Evolutionary conservation across 1,140 invertebrate genomes (phyloP).

Genomic region (Brachionus koreanus): DNA sequence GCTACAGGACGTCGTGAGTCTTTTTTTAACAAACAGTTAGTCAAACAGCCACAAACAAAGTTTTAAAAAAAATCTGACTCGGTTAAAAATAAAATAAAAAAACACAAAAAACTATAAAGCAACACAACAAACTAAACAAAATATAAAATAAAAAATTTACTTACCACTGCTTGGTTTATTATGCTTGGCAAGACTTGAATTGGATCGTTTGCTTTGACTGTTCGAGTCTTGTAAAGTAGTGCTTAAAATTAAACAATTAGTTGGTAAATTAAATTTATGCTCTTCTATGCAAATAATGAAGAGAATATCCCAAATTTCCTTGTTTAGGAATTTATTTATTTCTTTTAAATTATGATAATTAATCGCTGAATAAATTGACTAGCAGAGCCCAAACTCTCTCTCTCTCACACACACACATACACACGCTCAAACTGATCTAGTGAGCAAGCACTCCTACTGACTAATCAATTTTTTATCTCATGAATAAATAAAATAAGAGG

Average conservation of each 20-base stretch:
- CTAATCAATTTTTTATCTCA: neutral
- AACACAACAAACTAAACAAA: neutral
- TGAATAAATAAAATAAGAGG: neutral
- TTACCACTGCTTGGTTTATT: slow-evolving; percentile 4
- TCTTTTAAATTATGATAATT: neutral
- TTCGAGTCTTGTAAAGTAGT: neutral
- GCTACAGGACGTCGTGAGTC: neutral
- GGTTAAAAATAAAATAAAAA: neutral
- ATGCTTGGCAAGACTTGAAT: neutral
- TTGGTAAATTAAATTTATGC: neutral
- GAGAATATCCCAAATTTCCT: neutral
- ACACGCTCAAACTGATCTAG: neutral
- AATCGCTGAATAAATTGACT: neutral
- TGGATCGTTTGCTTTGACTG: slow-evolving; percentile 16
- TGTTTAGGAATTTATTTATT: neutral
- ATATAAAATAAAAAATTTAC: neutral
- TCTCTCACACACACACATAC: too few species aligned
- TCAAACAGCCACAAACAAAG: neutral
- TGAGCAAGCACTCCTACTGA: neutral
- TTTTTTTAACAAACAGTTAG: neutral
- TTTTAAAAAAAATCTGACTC: neutral
- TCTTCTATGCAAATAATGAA: neutral
- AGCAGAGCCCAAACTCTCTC: neutral
- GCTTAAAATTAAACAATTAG: slow-evolving; percentile 1
- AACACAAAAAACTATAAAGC: neutral